phyloP scores from a whole-genome alignment of 2,888 invertebrate species.

The Acleris holmiana region DNA sequence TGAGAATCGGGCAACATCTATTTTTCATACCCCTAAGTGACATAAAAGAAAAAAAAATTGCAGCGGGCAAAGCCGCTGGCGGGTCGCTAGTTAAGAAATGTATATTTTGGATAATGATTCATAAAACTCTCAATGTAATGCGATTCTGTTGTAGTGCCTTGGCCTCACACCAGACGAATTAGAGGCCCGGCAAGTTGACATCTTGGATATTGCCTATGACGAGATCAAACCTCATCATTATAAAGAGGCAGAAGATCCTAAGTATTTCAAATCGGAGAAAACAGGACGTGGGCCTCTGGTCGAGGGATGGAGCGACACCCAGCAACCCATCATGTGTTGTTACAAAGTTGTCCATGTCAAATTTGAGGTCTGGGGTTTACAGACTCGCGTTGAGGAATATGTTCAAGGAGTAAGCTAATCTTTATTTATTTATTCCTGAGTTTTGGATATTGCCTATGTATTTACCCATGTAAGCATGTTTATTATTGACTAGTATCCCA shows the following conservation, averaged over 20 bases:
- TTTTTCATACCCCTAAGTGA: too few species aligned
- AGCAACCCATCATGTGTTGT: constrained; percentile 95
- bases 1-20: too few species aligned
- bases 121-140: too few species aligned
- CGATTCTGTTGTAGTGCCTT: constrained; percentile 85
- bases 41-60: too few species aligned
- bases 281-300: constrained; percentile 93
- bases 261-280: constrained; percentile 91
- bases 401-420: constrained; percentile 88
- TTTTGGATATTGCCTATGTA: too few species aligned
- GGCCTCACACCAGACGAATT: constrained; percentile 89
- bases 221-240: constrained; percentile 94
- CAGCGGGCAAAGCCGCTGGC: too few species aligned
- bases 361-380: constrained; percentile 97
- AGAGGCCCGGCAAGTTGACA: constrained; percentile 89
- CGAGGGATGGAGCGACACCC: constrained; percentile 91
- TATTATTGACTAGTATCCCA: too few species aligned
- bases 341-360: constrained; percentile 94
- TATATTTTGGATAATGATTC: too few species aligned
- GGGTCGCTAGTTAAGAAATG: too few species aligned
- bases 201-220: constrained; percentile 94
- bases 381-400: constrained; percentile 94
- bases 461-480: too few species aligned
- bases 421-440: not conserved
- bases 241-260: constrained; percentile 94